phyloP scores from a whole-genome alignment of 2,113 vertebrate species.

The Eptesicus fuscus region DNA sequence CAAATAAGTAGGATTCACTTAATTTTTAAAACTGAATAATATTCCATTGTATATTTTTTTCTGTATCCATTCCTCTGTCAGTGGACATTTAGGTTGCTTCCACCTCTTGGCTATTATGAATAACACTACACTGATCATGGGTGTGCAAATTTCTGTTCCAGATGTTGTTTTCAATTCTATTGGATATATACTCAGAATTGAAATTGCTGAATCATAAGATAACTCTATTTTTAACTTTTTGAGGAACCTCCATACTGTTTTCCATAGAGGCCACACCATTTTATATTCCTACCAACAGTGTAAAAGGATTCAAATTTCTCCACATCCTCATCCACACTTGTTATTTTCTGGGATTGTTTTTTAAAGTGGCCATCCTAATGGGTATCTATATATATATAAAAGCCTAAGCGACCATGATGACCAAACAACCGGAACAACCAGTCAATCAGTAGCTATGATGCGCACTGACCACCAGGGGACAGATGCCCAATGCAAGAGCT shows the following conservation, averaged over 20 bases:
- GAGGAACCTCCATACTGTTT: neutral
- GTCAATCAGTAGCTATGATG: too few species aligned
- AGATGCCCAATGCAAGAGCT: too few species aligned
- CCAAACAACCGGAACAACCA: too few species aligned
- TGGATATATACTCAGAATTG: neutral
- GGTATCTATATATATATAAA: too few species aligned
- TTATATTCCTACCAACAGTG: neutral
- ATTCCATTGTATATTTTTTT: neutral
- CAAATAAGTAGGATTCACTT: neutral
- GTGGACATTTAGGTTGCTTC: neutral
- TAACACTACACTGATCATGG: neutral
- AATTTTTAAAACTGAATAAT: neutral
- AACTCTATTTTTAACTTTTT: conserved; percentile 14
- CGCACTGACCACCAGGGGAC: too few species aligned
- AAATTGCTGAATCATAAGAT: neutral
- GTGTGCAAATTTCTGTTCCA: neutral
- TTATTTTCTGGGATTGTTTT: neutral
- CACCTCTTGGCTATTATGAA: neutral
- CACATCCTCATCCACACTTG: neutral
- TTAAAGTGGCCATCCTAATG: neutral
- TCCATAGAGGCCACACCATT: neutral
- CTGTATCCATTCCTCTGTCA: neutral
- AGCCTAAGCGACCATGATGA: too few species aligned
- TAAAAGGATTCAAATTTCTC: neutral
- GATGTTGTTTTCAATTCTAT: neutral